Evolutionary conservation across 1,140 invertebrate species (phyloP).

Genomic region (Solenopsis invicta): DNA sequence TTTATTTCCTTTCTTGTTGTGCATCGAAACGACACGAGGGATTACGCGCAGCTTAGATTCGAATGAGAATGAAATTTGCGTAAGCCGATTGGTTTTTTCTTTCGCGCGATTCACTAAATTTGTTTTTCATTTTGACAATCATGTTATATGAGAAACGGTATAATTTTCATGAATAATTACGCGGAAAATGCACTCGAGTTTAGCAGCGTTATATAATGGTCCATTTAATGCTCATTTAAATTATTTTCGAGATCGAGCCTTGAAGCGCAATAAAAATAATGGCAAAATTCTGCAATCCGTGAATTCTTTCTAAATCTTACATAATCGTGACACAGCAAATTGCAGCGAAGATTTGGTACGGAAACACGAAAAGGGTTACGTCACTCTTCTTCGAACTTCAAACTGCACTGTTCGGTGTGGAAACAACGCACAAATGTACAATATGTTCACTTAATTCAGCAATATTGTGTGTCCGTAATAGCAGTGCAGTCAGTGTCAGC

Average conservation of each 20-base stretch:
- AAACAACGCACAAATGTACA: background rate
- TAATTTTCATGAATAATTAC: slow-evolving; percentile 32
- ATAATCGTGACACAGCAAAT: background rate
- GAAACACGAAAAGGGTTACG: background rate
- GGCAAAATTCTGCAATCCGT: background rate
- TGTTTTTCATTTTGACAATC: background rate
- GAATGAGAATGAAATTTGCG: slow-evolving; percentile 12
- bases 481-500: background rate
- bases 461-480: background rate
- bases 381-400: background rate
- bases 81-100: slow-evolving; percentile 24
- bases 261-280: background rate
- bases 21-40: background rate
- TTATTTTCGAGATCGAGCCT: background rate
- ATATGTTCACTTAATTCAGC: slow-evolving; percentile 4
- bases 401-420: background rate
- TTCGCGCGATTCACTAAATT: background rate
- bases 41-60: background rate
- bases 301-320: background rate
- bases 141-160: background rate
- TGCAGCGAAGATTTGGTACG: background rate
- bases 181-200: background rate
- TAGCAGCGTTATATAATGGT: background rate
- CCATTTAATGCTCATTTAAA: slow-evolving; percentile 19
- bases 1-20: background rate